These are phyloP conservation scores for Rhombomys opimus DNA, from an alignment of 2,113 vertebrate species.

Conservation along the genomic window DNA sequence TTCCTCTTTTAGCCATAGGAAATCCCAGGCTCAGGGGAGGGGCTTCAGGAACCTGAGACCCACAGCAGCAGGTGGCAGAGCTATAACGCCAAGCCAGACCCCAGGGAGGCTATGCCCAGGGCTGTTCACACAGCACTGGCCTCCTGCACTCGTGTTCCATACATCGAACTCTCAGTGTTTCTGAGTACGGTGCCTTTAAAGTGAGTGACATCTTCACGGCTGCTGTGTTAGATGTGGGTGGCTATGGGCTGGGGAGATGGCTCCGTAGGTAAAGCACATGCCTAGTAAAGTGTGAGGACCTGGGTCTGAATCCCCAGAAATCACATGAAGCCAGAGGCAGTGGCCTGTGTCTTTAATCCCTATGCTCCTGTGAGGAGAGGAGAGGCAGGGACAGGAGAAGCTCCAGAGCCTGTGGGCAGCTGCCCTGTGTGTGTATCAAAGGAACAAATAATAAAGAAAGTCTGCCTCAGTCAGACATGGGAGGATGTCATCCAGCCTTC, in stretches of 20 bases:
- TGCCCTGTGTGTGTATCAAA: not conserved
- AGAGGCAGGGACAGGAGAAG: not conserved
- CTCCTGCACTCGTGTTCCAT: too few relatives aligned
- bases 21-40: not conserved
- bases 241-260: too few relatives aligned
- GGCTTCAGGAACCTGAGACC: not conserved
- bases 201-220: not conserved
- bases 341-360: too few relatives aligned
- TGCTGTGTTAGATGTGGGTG: not conserved
- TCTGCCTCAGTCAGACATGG: too few relatives aligned
- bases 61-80: not conserved
- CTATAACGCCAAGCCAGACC: not conserved
- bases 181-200: not conserved
- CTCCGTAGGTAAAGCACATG: not conserved
- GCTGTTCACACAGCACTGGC: fast-evolving
- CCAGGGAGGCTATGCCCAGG: fast-evolving
- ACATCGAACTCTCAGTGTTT: not conserved
- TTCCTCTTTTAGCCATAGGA: not conserved
- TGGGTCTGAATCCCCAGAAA: not conserved
- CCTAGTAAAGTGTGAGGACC: not conserved
- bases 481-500: not conserved
- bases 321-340: not conserved
- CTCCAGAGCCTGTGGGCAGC: not conserved
- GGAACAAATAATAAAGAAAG: not conserved
- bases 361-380: too few relatives aligned